phyloP scores from a whole-genome alignment of 2,113 vertebrate species.

The Thinocorus orbignyianus region DNA sequence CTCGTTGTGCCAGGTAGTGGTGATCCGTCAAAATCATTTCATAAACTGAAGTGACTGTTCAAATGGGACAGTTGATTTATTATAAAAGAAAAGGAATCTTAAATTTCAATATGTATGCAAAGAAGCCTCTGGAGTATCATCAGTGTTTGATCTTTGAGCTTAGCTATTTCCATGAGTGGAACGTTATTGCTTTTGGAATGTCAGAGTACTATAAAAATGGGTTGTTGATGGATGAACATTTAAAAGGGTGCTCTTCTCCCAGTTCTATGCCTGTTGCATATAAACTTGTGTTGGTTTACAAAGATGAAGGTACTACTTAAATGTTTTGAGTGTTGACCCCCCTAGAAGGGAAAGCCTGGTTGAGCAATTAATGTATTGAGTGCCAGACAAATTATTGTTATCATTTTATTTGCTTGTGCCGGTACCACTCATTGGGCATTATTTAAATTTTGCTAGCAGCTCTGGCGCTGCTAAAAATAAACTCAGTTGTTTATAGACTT shows the following conservation, averaged over 20 bases:
- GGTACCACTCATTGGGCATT: neutral
- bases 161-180: neutral
- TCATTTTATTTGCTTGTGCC: neutral
- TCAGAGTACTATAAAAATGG: neutral
- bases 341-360: neutral
- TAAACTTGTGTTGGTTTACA: neutral
- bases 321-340: neutral
- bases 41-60: neutral
- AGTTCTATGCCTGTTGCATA: neutral
- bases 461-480: constrained; percentile 26
- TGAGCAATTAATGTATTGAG: neutral
- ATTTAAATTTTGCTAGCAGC: constrained; percentile 2
- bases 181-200: neutral
- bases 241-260: neutral
- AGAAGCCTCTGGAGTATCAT: constrained; percentile 1
- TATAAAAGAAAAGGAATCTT: constrained; percentile 1
- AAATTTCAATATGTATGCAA: constrained; percentile 2
- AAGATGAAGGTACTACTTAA: neutral
- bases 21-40: neutral
- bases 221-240: neutral
- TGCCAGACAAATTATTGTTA: neutral
- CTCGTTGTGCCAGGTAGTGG: neutral
- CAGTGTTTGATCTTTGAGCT: constrained; percentile 2
- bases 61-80: neutral
- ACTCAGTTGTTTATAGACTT: neutral